These are phyloP conservation scores for Gari tellinella DNA, from an alignment of 2,888 invertebrate species.

Conservation along the genomic window DNA sequence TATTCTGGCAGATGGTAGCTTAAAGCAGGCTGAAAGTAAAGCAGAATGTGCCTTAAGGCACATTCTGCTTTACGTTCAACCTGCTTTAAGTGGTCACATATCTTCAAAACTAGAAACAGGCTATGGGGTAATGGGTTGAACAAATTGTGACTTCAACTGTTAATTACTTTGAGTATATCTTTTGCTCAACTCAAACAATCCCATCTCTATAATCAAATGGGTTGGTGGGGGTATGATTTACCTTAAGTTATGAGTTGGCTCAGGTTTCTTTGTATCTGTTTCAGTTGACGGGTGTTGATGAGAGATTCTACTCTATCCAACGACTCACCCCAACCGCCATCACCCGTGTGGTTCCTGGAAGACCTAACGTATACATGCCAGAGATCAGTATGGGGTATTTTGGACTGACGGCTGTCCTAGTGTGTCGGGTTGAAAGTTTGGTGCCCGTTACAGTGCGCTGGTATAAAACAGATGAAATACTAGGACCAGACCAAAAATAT, in stretches of 20 bases:
- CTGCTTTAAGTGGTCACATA: no score
- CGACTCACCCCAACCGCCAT: constrained; percentile 89
- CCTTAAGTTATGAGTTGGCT: not conserved
- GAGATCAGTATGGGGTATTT: constrained; percentile 83
- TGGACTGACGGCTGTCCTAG: constrained; percentile 86
- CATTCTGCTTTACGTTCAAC: no score
- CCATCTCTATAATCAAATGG: no score
- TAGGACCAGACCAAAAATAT: constrained; percentile 84
- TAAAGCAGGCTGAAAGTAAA: no score
- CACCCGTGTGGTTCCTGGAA: constrained; percentile 87
- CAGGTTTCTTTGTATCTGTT: not conserved
- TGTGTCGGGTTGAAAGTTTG: constrained; percentile 88
- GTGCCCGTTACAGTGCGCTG: constrained; percentile 88
- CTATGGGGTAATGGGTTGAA: no score
- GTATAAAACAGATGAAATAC: constrained; percentile 83
- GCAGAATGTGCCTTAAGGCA: no score
- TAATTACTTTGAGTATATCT: no score
- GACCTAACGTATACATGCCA: constrained; percentile 86
- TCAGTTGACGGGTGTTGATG: constrained; percentile 89
- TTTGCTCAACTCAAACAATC: no score
- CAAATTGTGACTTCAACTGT: no score
- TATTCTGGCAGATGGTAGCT: no score
- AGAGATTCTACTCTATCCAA: constrained; percentile 87
- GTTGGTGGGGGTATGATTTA: no score
- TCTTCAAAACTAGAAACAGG: no score